Conservation (phyloP, 2,797 vertebrate species). For the Alexandromys oeconomus region DNA sequence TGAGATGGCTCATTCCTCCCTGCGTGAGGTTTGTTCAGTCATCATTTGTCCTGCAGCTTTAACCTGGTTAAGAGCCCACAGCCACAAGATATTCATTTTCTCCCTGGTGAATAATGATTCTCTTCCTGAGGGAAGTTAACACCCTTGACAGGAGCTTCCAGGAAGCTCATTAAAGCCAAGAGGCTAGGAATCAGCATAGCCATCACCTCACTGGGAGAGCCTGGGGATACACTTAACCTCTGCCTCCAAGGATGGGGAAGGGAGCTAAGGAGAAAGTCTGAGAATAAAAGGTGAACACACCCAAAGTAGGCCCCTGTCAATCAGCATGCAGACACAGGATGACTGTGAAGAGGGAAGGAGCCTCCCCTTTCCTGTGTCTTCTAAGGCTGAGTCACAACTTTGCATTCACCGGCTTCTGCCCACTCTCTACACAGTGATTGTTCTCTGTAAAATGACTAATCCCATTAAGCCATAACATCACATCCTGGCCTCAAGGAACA, state of each 20-base stretch:
- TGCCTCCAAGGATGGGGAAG: neutral
- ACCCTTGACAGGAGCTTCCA: neutral
- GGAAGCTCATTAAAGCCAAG: neutral
- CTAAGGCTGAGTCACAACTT: neutral
- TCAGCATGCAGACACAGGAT: neutral
- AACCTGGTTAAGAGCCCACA: neutral
- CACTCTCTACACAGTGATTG: rapidly evolving
- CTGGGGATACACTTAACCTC: slow-evolving; percentile 14
- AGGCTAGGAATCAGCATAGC: neutral
- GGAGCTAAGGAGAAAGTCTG: neutral
- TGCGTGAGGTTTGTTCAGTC: neutral
- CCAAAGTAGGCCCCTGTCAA: neutral
- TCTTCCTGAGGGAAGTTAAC: neutral
- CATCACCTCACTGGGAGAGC: neutral
- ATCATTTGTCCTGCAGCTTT: slow-evolving; percentile 50
- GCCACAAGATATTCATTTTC: slow-evolving; percentile 47
- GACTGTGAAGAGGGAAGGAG: neutral
- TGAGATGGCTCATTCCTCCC: slow-evolving; percentile 25
- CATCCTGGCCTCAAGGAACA: neutral
- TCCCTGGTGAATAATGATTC: slow-evolving; percentile 4
- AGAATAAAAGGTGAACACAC: neutral
- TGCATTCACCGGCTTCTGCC: neutral
- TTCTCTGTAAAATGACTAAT: neutral
- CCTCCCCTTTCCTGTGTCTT: neutral
- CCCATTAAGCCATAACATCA: neutral